phyloP scores from a whole-genome alignment of 1,140 invertebrate genomes.

The Leguminivora glycinivorella region DNA sequence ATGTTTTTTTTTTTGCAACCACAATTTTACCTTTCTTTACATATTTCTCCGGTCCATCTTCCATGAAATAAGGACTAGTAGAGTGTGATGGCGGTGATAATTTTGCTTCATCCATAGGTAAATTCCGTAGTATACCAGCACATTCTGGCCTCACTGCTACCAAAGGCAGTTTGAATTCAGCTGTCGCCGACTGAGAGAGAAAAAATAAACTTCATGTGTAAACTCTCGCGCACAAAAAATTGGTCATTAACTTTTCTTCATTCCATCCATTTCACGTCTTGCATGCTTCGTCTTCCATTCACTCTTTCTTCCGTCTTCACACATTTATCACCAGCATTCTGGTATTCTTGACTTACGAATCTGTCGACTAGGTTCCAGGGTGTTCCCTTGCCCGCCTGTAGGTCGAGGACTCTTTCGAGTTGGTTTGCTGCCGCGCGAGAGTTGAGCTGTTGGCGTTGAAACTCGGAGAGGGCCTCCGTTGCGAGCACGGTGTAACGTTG shows the following conservation, averaged over 20 bases:
- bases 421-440: conserved; percentile 78
- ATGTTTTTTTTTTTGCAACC: neutral
- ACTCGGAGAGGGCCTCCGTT: conserved; percentile 84
- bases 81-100: conserved; percentile 77
- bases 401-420: conserved; percentile 76
- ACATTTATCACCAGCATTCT: neutral
- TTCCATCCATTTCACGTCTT: neutral
- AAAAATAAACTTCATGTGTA: conserved; percentile 13
- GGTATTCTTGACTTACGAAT: conserved; percentile 74
- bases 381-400: conserved; percentile 80
- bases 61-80: conserved; percentile 84
- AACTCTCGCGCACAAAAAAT: neutral
- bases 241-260: neutral
- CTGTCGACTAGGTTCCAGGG: conserved; percentile 81
- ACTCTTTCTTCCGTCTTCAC: conserved; percentile 6
- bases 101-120: conserved; percentile 80
- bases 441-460: conserved; percentile 81
- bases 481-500: conserved; percentile 84
- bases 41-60: conserved; percentile 82
- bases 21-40: conserved; percentile 79
- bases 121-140: conserved; percentile 80
- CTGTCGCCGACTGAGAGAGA: conserved; percentile 79
- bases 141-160: conserved; percentile 82
- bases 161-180: conserved; percentile 83
- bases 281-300: neutral